phyloP scores from a whole-genome alignment of 2,113 vertebrate genomes.

The Phodopus roborovskii region DNA sequence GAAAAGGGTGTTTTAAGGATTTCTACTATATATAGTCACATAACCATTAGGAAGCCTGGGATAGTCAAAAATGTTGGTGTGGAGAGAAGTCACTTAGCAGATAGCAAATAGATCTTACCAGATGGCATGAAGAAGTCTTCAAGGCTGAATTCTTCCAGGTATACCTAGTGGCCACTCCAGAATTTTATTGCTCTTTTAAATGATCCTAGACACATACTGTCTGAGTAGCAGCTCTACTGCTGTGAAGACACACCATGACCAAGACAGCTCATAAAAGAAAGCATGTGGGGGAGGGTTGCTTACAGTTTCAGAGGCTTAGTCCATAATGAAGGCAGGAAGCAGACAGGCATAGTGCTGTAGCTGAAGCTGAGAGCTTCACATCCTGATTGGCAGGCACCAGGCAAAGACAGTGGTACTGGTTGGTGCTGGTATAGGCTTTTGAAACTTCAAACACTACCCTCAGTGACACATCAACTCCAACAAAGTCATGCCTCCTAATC shows the following conservation, averaged over 20 bases:
- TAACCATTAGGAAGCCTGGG: neutral
- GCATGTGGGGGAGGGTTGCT: neutral
- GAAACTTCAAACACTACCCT: neutral
- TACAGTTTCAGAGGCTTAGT: neutral
- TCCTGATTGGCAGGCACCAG: neutral
- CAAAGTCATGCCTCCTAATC: neutral
- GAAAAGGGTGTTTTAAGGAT: conserved; percentile 5
- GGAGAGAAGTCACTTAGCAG: neutral
- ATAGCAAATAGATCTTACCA: neutral
- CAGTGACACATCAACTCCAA: neutral
- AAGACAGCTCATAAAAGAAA: neutral
- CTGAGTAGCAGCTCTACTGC: neutral
- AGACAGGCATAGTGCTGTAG: neutral
- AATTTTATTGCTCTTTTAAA: neutral
- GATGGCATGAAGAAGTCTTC: neutral
- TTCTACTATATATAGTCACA: neutral
- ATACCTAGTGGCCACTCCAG: neutral
- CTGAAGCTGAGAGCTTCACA: neutral
- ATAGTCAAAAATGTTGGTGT: neutral
- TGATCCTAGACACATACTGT: neutral
- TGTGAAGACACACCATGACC: neutral
- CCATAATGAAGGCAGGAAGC: neutral
- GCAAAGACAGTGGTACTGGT: neutral
- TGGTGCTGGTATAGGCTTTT: neutral
- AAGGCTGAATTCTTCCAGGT: conserved; percentile 8